A percentile compares a stretch with the other conserved stretches of the same genome.
Evolutionary conservation across 2,113 vertebrate species (phyloP).

Genomic region (Antennarius striatus): DNA sequence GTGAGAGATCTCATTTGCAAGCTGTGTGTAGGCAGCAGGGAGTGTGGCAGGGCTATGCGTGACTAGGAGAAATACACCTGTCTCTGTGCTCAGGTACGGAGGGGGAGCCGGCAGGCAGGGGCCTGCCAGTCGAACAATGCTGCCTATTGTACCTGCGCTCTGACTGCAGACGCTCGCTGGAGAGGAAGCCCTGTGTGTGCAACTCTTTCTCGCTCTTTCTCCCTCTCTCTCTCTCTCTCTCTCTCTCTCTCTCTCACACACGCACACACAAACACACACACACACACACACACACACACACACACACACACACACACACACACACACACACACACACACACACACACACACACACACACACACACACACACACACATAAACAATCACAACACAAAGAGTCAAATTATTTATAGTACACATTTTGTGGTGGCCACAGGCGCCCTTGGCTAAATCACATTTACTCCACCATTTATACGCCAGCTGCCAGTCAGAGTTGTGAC

Average conservation of each 20-base stretch:
- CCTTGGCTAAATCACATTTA: constrained; percentile 71
- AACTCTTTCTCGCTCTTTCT: constrained; percentile 23
- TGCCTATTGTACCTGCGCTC: constrained; percentile 82
- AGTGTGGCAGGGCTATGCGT: constrained; percentile 79
- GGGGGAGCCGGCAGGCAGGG: constrained; percentile 82
- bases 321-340: constrained; percentile 15
- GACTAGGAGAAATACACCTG: constrained; percentile 88
- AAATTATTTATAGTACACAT: constrained; percentile 76
- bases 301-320: too few species aligned
- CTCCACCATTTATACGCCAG: constrained; percentile 80
- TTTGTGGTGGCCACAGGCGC: constrained; percentile 74
- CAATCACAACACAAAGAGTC: constrained; percentile 46
- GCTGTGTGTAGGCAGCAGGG: constrained; percentile 67
- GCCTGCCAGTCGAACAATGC: constrained; percentile 86
- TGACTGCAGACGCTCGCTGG: constrained; percentile 73
- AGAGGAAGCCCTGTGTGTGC: constrained; percentile 75
- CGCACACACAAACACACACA: too few species aligned
- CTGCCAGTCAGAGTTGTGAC: constrained; percentile 72
- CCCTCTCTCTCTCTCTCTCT: constrained; percentile 7
- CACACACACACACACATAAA: constrained; percentile 35
- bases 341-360: not conserved
- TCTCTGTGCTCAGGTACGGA: constrained; percentile 82
- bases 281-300: constrained; percentile 16
- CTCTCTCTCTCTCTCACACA: too few species aligned
- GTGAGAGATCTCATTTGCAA: constrained; percentile 35